These are phyloP conservation scores for Zaprionus vittiger DNA, from an alignment of 1,140 invertebrate genomes.

Conservation along the genomic window DNA sequence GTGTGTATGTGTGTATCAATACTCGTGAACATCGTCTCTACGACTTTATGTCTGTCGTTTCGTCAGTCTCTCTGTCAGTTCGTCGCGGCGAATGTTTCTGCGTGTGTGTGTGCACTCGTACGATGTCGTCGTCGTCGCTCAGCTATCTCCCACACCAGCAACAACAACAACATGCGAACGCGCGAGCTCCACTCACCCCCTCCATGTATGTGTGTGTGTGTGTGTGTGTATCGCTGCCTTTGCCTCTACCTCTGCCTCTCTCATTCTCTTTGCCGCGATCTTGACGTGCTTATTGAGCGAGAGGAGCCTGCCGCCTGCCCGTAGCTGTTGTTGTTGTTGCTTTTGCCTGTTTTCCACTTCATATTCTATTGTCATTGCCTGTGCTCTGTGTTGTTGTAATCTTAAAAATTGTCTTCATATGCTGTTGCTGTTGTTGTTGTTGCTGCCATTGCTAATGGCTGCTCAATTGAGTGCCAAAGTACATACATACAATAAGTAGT, in stretches of 20 bases:
- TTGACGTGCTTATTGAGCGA: conserved; percentile 44
- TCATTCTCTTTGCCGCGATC: conserved; percentile 23
- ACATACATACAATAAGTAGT: conserved; percentile 39
- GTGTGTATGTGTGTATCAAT: conserved; percentile 28
- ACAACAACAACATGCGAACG: background rate
- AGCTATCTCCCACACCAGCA: conserved; percentile 53
- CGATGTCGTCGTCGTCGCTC: conserved; percentile 58
- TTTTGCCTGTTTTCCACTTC: conserved; percentile 54
- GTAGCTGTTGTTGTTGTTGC: conserved; percentile 35
- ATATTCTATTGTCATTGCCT: conserved; percentile 78
- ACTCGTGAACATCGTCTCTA: conserved; percentile 34
- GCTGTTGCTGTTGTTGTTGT: conserved; percentile 56
- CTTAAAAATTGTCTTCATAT: conserved; percentile 78
- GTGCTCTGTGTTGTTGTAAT: conserved; percentile 60
- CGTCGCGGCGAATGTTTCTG: conserved; percentile 22
- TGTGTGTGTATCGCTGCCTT: background rate
- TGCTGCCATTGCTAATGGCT: conserved; percentile 72
- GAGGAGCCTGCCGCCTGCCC: conserved; percentile 34
- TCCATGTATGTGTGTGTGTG: background rate
- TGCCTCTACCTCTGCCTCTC: background rate
- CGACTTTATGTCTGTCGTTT: conserved; percentile 11
- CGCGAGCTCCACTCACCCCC: conserved; percentile 34
- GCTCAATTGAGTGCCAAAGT: conserved; percentile 81
- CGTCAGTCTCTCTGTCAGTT: conserved; percentile 23
- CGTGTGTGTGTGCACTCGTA: conserved; percentile 43